A percentile compares a stretch with the other conserved stretches of the same genome.
phyloP scores from a whole-genome alignment of 2,113 vertebrate species.

The Entelurus aequoreus region DNA sequence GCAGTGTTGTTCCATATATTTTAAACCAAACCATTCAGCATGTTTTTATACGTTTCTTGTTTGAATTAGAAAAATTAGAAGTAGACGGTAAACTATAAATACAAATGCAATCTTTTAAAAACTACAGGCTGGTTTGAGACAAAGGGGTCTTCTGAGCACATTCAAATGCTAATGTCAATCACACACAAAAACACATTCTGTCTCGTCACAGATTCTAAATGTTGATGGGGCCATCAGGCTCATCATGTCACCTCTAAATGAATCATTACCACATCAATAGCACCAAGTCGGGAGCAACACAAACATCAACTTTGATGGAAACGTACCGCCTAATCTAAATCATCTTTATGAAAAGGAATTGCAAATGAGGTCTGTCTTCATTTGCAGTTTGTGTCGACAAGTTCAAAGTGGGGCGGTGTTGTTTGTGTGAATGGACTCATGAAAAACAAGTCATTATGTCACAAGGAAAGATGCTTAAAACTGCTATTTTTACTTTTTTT shows the following conservation, averaged over 20 bases:
- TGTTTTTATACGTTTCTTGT: no score
- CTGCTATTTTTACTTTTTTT: no score
- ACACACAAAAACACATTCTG: constrained; percentile 22
- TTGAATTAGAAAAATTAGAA: no score
- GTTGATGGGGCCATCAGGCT: constrained; percentile 41
- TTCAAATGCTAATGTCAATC: constrained; percentile 24
- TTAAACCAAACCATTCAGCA: no score
- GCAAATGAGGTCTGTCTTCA: constrained; percentile 5
- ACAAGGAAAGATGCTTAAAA: no score
- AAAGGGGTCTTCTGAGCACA: constrained; percentile 1
- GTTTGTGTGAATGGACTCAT: no score
- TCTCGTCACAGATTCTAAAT: constrained; percentile 28
- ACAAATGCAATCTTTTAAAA: no score
- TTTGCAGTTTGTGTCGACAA: constrained; percentile 5
- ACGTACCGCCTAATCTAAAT: constrained; percentile 26
- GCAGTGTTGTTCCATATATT: no score
- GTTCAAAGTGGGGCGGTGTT: neutral
- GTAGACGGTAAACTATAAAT: no score
- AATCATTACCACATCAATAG: constrained; percentile 52
- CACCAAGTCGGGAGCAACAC: constrained; percentile 11
- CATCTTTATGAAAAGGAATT: constrained; percentile 44
- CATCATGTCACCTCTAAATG: constrained; percentile 33
- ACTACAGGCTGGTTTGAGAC: neutral
- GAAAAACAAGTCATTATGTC: no score
- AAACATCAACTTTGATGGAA: constrained; percentile 41